Percentiles rank a stretch among this genome's conserved stretches.
Conservation (phyloP, 2,888 invertebrate genomes). For the Thecophora atra region DNA sequence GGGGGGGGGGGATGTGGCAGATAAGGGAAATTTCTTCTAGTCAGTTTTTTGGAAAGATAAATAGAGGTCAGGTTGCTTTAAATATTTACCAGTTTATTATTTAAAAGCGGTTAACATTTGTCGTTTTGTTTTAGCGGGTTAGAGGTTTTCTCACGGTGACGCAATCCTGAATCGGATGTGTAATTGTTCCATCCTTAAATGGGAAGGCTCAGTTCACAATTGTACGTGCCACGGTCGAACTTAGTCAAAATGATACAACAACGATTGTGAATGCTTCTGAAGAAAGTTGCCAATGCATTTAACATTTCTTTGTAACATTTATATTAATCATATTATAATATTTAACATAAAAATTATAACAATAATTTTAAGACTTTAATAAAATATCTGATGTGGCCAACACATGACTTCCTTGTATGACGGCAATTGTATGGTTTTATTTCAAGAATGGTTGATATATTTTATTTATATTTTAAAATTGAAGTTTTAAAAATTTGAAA, state of each 20-base stretch:
- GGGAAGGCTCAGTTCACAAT: constrained; percentile 50
- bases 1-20: no score
- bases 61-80: no score
- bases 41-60: no score
- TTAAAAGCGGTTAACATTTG: constrained; percentile 60
- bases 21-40: no score
- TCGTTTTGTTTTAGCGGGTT: constrained; percentile 51
- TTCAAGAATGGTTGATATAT: no score
- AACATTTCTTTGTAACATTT: background rate
- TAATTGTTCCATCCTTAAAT: constrained; percentile 50
- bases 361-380: background rate
- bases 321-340: no score
- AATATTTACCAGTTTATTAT: constrained; percentile 51
- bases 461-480: no score
- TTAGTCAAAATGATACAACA: background rate
- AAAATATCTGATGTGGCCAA: no score
- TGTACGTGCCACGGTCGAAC: background rate
- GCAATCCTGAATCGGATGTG: constrained; percentile 37
- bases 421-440: no score
- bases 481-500: no score
- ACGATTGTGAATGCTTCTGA: constrained; percentile 40
- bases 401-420: no score
- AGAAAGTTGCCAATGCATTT: constrained; percentile 39
- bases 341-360: no score
- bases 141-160: constrained; percentile 58